Base-by-base conservation (phyloP, 2,888 invertebrate genomes). In the Escarpia spicata region DNA sequence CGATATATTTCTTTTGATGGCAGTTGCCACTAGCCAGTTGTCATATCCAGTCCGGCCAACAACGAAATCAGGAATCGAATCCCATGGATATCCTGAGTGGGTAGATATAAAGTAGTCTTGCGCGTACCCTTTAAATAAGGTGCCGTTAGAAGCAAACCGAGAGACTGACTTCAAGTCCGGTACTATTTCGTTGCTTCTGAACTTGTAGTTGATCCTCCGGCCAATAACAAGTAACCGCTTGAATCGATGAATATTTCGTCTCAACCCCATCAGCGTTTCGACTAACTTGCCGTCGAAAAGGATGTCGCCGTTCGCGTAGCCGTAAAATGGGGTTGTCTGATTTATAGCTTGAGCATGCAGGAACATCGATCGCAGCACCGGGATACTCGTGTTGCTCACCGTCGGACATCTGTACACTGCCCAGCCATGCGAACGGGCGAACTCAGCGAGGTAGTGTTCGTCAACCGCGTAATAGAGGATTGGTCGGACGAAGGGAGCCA, bases 271-370 rank as follows among this genome's bases (percentile, higher is more conserved):
- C 90, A 92, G 58, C 12, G 75, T 75, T 19, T 6, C 6, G 6
- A 75, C 75, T 3, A 93, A 37, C 1, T 60, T 75, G 43, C 43
- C n/a, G 15, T 91, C 92, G 90, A 93, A 93, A 31, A 93, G 60
- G 44, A 93, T 93, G n/a, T 93, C 93, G 15, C 92, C 93, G 92
- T 93, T 93, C 4, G 92, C 92, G 37, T 92, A 93, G 9, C 91
- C 93, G 90, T 92, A 93, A 44, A 89, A 93, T 37, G 92, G 44
- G 26, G 91, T 90, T 9, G 26, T 3, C 26, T 60, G n/a, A 43
- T 60, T 90, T 8, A 60, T 45, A 8, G 9, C 19, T 58, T 93
- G 92, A 3, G 93, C 93, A 26, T 93, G 90, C 26, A 93, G 31
- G 91, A 93, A 93, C 93, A 93, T 93, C 43, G 91, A 91, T 1